Base-by-base conservation (phyloP, 2,113 vertebrate genomes). In the Psettodes erumei region DNA sequence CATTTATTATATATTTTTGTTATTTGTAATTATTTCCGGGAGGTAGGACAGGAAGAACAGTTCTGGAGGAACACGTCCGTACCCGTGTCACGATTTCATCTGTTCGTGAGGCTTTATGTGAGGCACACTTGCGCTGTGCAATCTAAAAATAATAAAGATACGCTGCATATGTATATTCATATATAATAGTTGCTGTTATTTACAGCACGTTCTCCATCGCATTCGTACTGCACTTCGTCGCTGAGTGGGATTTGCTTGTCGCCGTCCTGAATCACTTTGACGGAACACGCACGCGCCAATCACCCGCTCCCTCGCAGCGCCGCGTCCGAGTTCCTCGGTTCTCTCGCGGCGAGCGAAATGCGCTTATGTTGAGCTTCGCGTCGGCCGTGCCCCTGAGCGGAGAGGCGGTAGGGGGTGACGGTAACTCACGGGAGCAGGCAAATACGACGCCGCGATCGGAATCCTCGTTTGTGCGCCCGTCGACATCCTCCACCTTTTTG, bases 191-290 rank as follows among this genome's bases (percentile, higher is more conserved):
- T n/a, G n/a, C 65, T 80, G 76, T 45, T 85, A 69, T 70, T 84
- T 55, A 83, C 68, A 53, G n/a, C 38, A 66, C 42, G 42, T 64
- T 75, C 50, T 68, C 66, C 38, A 62, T 73, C 79, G 68, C 53
- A 53, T 70, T 71, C 77, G 47, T 66, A 70, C n/a, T 71, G 48
- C 69, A 58, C 61, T 63, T 47, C 53, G 71, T 47, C 73, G 37
- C 72, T 62, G 47, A 78, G 63, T 53, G 28, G 28, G 32, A 61
- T 75, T 69, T 84, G n/a, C 67, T 82, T 69, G 21, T 54, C 82
- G 77, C 82, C 85, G 76, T 67, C 62, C 35, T 66, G 60, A 85
- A 75, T 87, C 70, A 85, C 54, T 78, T 80, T 64, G 53, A 82
- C 78, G 72, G 63, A 77, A 75, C 61, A 75, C 4, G 4, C 70